These are phyloP conservation scores for Antheraea mylitta DNA, from an alignment of 1,140 invertebrate genomes.

Conservation along the genomic window DNA sequence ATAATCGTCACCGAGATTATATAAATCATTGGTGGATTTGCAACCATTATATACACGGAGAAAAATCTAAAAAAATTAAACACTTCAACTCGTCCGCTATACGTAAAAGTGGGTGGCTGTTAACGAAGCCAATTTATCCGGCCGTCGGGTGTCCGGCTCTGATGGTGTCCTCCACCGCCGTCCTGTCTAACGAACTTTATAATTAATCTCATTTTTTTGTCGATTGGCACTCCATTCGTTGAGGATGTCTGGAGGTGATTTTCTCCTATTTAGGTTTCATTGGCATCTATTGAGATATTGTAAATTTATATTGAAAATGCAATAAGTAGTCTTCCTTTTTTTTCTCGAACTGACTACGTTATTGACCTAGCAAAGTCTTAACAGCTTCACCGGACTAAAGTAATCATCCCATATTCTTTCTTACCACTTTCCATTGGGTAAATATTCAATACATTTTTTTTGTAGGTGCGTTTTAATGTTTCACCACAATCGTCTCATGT, in stretches of 20 bases:
- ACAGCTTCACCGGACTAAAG: too few relatives aligned
- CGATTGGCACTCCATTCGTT: conserved; percentile 19
- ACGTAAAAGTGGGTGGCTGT: conserved; percentile 1
- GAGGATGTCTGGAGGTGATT: neutral
- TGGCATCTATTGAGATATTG: neutral
- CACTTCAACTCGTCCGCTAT: neutral
- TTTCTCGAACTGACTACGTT: too few relatives aligned
- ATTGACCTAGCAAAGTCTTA: too few relatives aligned
- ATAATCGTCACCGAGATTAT: too few relatives aligned
- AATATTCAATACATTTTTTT: too few relatives aligned
- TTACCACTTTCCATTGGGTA: too few relatives aligned
- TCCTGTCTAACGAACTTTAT: neutral
- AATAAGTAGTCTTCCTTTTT: too few relatives aligned
- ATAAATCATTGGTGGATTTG: too few relatives aligned
- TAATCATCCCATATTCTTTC: too few relatives aligned
- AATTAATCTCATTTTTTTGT: conserved; percentile 35
- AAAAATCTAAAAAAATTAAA: neutral
- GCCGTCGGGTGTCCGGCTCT: conserved; percentile 16
- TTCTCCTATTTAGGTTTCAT: neutral
- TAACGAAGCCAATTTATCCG: conserved; percentile 46
- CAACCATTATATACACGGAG: too few relatives aligned
- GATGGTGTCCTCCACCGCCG: conserved; percentile 20
- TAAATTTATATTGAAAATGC: neutral
- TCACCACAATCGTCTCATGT: too few relatives aligned
- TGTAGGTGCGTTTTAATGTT: too few relatives aligned